Conservation (phyloP, 53 echinoderm and acorn worm species). For the Echinometra lucunter region DNA sequence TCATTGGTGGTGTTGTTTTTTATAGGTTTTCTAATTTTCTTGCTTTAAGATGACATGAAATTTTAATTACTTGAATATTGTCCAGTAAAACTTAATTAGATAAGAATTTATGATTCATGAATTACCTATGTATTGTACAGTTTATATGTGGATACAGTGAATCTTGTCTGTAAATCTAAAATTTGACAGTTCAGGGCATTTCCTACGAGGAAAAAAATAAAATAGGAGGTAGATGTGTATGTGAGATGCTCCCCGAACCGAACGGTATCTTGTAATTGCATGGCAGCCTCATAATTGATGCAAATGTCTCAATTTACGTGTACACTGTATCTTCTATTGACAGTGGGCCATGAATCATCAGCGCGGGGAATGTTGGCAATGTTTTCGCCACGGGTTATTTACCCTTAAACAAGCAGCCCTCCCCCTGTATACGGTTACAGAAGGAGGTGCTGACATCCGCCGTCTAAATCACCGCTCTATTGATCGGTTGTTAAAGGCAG, state of each 20-base stretch:
- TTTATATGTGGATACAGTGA: no score
- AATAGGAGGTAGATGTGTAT: background rate
- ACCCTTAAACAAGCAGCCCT: conserved; percentile 55
- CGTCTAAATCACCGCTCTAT: conserved; percentile 29
- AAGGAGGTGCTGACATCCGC: conserved; percentile 49
- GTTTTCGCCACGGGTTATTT: conserved; percentile 56
- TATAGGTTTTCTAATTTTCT: no score
- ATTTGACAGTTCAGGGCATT: background rate
- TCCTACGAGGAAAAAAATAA: background rate
- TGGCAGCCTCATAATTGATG: conserved; percentile 40
- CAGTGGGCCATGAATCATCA: conserved; percentile 18
- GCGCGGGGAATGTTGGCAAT: conserved; percentile 54
- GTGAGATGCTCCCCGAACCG: background rate
- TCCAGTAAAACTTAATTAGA: no score
- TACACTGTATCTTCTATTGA: conserved; percentile 43
- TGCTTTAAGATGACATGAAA: no score
- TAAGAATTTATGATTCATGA: no score
- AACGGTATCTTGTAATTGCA: background rate
- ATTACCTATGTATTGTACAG: no score
- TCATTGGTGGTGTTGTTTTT: no score
- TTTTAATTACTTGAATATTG: no score
- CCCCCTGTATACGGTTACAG: conserved; percentile 39
- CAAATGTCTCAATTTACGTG: conserved; percentile 47
- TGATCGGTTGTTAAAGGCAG: conserved; percentile 35
- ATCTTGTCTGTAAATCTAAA: background rate